Percentiles rank a stretch among this genome's conserved stretches.
phyloP scores from a whole-genome alignment of 2,797 vertebrate species.

The Chlorospingus semifuscus region DNA sequence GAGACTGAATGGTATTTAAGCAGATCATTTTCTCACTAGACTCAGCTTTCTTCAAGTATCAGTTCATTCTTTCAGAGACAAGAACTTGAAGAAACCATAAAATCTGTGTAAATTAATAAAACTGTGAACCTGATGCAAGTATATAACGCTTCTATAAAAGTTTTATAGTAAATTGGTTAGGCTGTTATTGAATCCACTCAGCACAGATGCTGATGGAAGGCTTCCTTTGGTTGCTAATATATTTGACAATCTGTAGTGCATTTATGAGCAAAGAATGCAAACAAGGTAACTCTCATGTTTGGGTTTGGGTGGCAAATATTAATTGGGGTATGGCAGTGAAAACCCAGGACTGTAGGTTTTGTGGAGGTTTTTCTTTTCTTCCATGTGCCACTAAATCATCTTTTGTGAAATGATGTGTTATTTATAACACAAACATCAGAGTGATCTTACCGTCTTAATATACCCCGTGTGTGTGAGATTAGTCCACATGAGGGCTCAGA shows the following conservation, averaged over 20 bases:
- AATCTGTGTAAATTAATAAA: slow-evolving; percentile 65
- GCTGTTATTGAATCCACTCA: slow-evolving; percentile 35
- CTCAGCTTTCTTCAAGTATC: slow-evolving; percentile 51
- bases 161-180: slow-evolving; percentile 63
- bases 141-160: slow-evolving; percentile 53
- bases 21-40: slow-evolving; percentile 57
- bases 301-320: neutral
- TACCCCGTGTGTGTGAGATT: neutral
- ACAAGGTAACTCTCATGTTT: neutral
- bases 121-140: slow-evolving; percentile 56
- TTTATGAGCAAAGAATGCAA: neutral
- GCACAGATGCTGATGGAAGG: slow-evolving; percentile 32
- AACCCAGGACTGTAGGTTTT: neutral
- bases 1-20: slow-evolving; percentile 54
- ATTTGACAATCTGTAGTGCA: neutral
- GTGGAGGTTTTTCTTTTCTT: neutral
- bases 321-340: neutral
- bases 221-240: neutral
- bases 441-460: neutral
- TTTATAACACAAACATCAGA: neutral
- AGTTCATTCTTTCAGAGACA: slow-evolving; percentile 41
- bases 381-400: neutral
- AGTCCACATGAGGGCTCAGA: neutral
- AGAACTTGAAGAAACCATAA: slow-evolving; percentile 59
- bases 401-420: neutral